Evolutionary conservation across 2,888 invertebrate genomes (phyloP).

Genomic region (Fissipunctia ypsillon): DNA sequence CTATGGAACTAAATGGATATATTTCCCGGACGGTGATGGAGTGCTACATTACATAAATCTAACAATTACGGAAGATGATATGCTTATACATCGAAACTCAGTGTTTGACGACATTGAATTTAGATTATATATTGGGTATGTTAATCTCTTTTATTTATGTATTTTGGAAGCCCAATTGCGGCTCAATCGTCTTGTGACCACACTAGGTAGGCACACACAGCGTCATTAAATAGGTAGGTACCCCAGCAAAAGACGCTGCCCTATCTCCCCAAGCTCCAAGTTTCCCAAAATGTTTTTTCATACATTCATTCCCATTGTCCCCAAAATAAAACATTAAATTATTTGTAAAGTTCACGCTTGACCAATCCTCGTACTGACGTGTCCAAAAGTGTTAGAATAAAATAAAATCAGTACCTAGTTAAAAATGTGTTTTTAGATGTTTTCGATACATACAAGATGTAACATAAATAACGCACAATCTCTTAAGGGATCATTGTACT

Average conservation of each 20-base stretch:
- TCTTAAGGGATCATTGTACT: no score
- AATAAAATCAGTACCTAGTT: no score
- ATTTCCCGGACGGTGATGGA: conserved; percentile 84
- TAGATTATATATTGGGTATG: conserved; percentile 81
- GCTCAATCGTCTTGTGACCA: not conserved
- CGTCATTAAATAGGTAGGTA: not conserved
- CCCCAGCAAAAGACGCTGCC: not conserved
- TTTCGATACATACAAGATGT: no score
- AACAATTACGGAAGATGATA: conserved; percentile 48
- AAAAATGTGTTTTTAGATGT: no score
- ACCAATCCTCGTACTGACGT: no score
- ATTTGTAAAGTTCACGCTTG: no score
- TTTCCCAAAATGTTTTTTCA: no score
- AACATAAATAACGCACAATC: no score
- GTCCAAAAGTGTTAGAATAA: no score
- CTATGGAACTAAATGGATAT: conserved; percentile 86
- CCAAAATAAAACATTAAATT: no score
- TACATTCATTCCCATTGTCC: no score
- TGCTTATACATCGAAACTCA: conserved; percentile 40
- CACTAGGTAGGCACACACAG: not conserved
- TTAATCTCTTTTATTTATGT: not conserved
- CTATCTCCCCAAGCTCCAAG: no score
- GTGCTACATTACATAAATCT: conserved; percentile 75
- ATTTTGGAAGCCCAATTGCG: not conserved
- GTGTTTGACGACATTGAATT: conserved; percentile 75